Conservation (phyloP, 2,113 vertebrate species). For the Circaetus cinerascens region DNA sequence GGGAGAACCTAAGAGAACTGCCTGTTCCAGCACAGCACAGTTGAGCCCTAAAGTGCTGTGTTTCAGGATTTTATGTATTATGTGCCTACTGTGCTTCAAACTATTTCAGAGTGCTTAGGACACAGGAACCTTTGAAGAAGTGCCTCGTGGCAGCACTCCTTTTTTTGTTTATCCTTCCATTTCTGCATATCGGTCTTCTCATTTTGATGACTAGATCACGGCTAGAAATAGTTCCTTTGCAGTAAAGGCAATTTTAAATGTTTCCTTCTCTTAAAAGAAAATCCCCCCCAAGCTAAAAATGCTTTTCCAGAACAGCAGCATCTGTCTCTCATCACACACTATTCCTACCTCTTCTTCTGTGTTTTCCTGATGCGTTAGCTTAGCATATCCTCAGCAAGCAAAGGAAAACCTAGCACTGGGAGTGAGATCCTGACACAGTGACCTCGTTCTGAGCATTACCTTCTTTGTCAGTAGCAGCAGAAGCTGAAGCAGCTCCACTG, state of each 20-base stretch:
- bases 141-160: neutral
- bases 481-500: constrained; percentile 30
- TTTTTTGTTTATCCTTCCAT: neutral
- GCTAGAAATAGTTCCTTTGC: neutral
- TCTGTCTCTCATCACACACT: neutral
- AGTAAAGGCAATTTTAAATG: neutral
- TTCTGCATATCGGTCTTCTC: neutral
- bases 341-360: neutral
- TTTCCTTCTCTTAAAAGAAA: neutral
- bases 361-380: neutral
- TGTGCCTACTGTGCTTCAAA: neutral
- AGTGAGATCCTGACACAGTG: constrained; percentile 71
- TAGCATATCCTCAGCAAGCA: neutral
- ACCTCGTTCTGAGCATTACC: constrained; percentile 65
- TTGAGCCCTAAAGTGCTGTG: neutral
- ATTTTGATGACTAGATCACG: neutral
- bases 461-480: constrained; percentile 35
- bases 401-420: neutral
- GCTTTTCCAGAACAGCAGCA: neutral
- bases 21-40: neutral
- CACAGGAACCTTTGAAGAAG: neutral
- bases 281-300: neutral
- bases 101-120: neutral
- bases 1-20: neutral
- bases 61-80: neutral